A percentile compares a stretch with the other conserved stretches of the same genome.
These are phyloP conservation scores for Macrotrachela quadricornifera DNA, from an alignment of 1,140 invertebrate species.

Conservation along the genomic window DNA sequence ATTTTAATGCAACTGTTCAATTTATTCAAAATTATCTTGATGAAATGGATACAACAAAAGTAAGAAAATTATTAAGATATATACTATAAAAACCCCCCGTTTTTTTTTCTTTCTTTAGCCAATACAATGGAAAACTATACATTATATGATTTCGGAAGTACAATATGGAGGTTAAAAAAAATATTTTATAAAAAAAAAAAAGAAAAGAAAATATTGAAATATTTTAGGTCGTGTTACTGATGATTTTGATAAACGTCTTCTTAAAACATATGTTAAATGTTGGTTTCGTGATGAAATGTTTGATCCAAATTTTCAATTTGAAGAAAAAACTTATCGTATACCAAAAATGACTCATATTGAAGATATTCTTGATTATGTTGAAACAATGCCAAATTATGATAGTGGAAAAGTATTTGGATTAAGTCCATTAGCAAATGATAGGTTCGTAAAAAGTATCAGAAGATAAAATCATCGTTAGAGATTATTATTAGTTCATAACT, in stretches of 20 bases:
- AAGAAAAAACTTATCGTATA: constrained; percentile 38
- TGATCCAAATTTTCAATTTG: constrained; percentile 44
- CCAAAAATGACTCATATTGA: constrained; percentile 25
- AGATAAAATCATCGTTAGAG: no score
- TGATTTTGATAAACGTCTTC: constrained; percentile 71
- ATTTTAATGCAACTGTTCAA: constrained; percentile 61
- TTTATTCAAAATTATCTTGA: constrained; percentile 91
- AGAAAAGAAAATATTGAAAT: constrained; percentile 40
- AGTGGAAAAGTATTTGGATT: no score
- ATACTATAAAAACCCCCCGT: no score
- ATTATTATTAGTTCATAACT: no score
- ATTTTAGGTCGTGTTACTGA: constrained; percentile 85
- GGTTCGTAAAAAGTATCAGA: no score
- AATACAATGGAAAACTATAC: constrained; percentile 22
- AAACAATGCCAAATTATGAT: constrained; percentile 56
- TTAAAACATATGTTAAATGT: constrained; percentile 50
- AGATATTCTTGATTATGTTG: constrained; percentile 38
- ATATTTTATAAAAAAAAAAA: no score
- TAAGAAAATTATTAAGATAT: constrained; percentile 29
- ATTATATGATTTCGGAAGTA: constrained; percentile 61
- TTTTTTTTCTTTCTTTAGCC: not conserved
- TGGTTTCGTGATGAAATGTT: constrained; percentile 32
- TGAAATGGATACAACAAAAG: constrained; percentile 79
- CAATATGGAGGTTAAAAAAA: constrained; percentile 54
- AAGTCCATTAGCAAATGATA: no score